Conservation (phyloP, 2,888 invertebrate species). For the Caenorhabditis japonica region DNA sequence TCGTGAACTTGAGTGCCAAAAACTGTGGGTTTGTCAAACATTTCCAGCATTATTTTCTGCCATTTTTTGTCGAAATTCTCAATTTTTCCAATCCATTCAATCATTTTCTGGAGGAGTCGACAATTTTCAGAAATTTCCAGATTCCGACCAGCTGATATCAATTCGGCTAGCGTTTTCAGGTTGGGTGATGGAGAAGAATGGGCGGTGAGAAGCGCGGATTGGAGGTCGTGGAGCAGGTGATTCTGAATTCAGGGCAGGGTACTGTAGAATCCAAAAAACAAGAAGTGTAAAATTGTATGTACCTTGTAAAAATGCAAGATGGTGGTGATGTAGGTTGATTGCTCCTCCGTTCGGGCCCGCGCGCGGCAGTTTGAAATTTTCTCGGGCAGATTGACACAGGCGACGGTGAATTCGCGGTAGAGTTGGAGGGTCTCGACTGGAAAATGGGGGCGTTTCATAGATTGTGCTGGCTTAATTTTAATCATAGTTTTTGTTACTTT, state of each 20-base stretch:
- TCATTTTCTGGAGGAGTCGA: neutral
- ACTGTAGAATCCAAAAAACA: constrained; percentile 15
- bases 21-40: constrained; percentile 16
- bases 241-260: neutral
- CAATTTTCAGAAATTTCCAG: neutral
- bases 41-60: neutral
- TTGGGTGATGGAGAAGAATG: neutral
- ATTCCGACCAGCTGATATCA: constrained; percentile 20
- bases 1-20: constrained; percentile 25
- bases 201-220: constrained; percentile 3
- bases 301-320: constrained; percentile 11
- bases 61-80: constrained; percentile 17
- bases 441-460: too few species aligned
- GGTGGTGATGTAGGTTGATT: constrained; percentile 15
- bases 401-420: constrained; percentile 12
- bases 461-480: too few species aligned
- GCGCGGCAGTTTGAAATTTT: constrained; percentile 26
- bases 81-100: constrained; percentile 1
- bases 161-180: constrained; percentile 4
- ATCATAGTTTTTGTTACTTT: too few species aligned
- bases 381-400: constrained; percentile 21
- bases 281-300: too few species aligned
- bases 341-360: constrained; percentile 7
- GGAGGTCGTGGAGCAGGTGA: constrained; percentile 9
- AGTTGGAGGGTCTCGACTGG: constrained; percentile 6